Base-by-base conservation (phyloP, 2,888 invertebrate species). In the Yponomeuta malinellus region DNA sequence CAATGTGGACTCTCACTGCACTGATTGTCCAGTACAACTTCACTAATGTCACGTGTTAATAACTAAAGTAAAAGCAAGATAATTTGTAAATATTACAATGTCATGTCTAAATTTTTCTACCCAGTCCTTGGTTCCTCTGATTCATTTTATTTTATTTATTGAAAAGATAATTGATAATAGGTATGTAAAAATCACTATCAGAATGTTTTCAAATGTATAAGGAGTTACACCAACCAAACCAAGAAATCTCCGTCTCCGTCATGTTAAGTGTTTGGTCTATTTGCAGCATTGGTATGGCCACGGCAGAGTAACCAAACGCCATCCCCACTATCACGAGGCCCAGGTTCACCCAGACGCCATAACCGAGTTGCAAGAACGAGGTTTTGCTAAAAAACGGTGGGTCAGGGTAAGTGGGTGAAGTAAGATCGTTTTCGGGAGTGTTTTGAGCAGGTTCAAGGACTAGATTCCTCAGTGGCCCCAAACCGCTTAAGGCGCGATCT, bases 251-350 rank as follows among this genome's bases (percentile, higher is more conserved):
- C 72, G 78, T 78, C 0, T 92, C 90, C 23, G 90, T 89, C 3
- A 95, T 90, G n/a, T 80, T 86, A 75, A 95, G 91, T 68, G 81
- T 81, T 10, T 94, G 93, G 67, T 89, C 83, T 0, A 82, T 73
- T 59, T 85, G 85, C 79, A 91, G 85, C 66, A 95, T 78, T 1
- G 95, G 95, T 64, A 95, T 81, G 0, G 93, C 94, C 0, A 95
- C 94, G 2, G 95, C 95, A 0, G 95, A 94, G 79, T 95, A 95
- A 0, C 95, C 95, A 76, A 95, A 95, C 0, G 93, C 94, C 93
- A 95, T 93, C 63, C 95, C 95, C 0, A 95, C 95, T 81, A 95
- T 95, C 72, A 95, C 93, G 43, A 95, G 95, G 0, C 95, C 95
- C 15, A 95, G 81, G 78, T 95, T 95, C 3, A 94, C 95, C 9